A percentile compares a stretch with the other conserved stretches of the same genome.
Evolutionary conservation across 2,113 vertebrate species (phyloP).

Genomic region (Triplophysa rosa): DNA sequence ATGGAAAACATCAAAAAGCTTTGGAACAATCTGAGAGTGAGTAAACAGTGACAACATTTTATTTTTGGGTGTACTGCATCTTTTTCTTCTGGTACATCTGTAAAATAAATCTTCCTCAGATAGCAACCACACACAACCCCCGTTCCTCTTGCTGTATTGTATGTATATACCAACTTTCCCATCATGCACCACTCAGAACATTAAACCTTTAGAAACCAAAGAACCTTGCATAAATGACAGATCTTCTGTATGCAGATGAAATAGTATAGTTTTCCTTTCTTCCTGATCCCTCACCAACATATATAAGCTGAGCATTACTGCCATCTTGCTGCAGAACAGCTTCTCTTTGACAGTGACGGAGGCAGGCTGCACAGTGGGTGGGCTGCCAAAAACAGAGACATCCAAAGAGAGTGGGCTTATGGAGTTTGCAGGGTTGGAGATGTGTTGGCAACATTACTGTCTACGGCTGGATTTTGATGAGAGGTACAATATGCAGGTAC

Average conservation of each 20-base stretch:
- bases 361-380: slow-evolving; percentile 39
- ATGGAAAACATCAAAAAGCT: too few species aligned
- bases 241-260: slow-evolving; percentile 16
- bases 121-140: background rate
- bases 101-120: background rate
- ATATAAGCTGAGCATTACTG: slow-evolving; percentile 36
- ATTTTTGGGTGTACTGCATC: background rate
- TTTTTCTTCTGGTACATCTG: background rate
- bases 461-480: slow-evolving; percentile 27
- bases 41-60: too few species aligned
- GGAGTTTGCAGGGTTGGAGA: slow-evolving; percentile 30
- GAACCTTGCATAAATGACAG: slow-evolving; percentile 19
- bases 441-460: background rate
- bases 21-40: too few species aligned
- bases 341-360: slow-evolving; percentile 45
- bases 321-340: slow-evolving; percentile 34
- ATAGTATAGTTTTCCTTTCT: slow-evolving; percentile 44
- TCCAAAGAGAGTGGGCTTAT: slow-evolving; percentile 45
- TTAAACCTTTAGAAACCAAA: slow-evolving; percentile 23
- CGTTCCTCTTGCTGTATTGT: slow-evolving; percentile 23
- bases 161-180: slow-evolving; percentile 3
- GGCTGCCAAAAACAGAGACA: slow-evolving; percentile 36
- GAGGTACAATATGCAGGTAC: slow-evolving; percentile 24
- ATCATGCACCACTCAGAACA: slow-evolving; percentile 41
- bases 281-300: slow-evolving; percentile 14